phyloP scores from a whole-genome alignment of 2,797 vertebrate species.

The Chromobotia macracanthus region DNA sequence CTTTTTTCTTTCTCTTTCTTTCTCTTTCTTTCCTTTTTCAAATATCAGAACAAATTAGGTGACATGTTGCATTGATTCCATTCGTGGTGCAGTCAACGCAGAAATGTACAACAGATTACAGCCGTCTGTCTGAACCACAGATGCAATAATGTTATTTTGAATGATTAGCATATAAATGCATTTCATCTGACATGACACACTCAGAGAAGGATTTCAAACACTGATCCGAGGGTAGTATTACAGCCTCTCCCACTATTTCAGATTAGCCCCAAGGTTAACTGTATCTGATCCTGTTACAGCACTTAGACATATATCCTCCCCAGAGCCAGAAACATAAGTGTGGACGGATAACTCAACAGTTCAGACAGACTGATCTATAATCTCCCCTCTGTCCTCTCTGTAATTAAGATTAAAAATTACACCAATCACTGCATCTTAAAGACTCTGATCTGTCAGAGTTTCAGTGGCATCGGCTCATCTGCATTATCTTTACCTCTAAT shows the following conservation, averaged over 20 bases:
- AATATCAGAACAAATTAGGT: too few relatives aligned
- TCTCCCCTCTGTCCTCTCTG: conserved; percentile 74
- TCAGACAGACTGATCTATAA: conserved; percentile 73
- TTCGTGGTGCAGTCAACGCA: too few relatives aligned
- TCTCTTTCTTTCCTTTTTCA: too few relatives aligned
- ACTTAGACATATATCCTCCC: conserved; percentile 44
- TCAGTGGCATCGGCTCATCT: conserved; percentile 72
- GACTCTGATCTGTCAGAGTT: conserved; percentile 71
- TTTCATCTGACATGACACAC: not conserved
- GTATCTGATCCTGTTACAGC: conserved; percentile 49
- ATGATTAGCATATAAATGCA: not conserved
- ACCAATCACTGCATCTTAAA: conserved; percentile 76
- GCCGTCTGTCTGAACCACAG: not conserved
- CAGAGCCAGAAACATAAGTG: conserved; percentile 57
- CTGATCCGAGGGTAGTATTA: conserved; percentile 37
- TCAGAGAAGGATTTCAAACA: conserved; percentile 1
- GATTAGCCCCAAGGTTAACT: conserved; percentile 49
- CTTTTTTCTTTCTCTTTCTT: too few relatives aligned
- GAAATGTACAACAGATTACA: not conserved
- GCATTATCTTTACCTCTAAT: conserved; percentile 65
- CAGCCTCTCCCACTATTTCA: conserved; percentile 19
- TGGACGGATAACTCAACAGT: conserved; percentile 57
- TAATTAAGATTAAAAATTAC: conserved; percentile 82
- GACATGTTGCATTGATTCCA: too few relatives aligned
- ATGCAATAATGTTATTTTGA: conserved; percentile 1